Evolutionary conservation across 2,888 invertebrate genomes (phyloP), one percentile per base, ranked within the genome.

Genomic region (Catonia carolina): DNA sequence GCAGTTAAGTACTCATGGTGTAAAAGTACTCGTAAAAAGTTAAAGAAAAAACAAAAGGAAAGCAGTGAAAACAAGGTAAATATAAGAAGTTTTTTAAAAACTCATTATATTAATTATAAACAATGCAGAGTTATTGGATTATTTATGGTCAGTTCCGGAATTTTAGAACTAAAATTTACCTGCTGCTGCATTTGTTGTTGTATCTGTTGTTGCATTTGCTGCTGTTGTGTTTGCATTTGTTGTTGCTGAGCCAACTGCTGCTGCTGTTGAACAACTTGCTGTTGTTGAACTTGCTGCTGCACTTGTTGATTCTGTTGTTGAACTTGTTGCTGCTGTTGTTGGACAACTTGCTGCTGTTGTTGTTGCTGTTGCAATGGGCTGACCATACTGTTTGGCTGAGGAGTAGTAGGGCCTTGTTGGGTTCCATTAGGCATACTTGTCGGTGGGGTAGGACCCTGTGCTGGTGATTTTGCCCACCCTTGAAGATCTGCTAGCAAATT

Each of bases 401-500:
- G 69, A 23, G 68, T 39, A 65, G 65, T 61, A 67, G 69, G 53
- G 65, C 67, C 53, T 67, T 67, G 61, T 50, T 67, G 69, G 31
- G 66, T 59, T 54, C 61, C 62, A 48, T 59, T 60, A 57, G 62
- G 47, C 52, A 56, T 56, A 27, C 59, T 53, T 51, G 58, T 56
- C 12, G 59, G 50, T 39, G 58, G 63, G 47, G 60, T 61, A 33
- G 71, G 68, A 5, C 45, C 42, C 62, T 73, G 73, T 7, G 72
- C 73, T 0, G 74, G 73, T 8, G 74, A 74, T 51, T 75, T 74
- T 0, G 74, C 74, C 73, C 75, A 75, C 17, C 75, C 74, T 22
- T 55, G 55, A 60, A 89, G 73, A 71, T 92, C 91, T 0, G 88
- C 85, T 10, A 96, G 73, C 56, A 94, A 76, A 64, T 82, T 84